These are phyloP conservation scores for Limnothrissa miodon DNA, from an alignment of 2,113 vertebrate genomes.

Conservation along the genomic window DNA sequence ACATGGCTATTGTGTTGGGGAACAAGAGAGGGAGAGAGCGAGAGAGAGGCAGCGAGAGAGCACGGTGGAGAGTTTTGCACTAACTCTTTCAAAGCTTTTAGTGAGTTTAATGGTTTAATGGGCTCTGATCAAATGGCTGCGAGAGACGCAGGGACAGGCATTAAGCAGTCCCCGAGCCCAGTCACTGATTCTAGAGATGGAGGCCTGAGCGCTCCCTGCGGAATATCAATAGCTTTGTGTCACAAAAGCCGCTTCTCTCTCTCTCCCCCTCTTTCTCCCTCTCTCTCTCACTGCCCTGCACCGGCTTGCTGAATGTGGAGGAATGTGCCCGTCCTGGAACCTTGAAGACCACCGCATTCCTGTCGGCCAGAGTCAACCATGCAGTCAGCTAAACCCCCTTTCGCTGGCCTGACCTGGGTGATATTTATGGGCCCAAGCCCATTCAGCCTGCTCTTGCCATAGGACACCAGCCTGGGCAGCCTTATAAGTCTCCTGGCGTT, in stretches of 20 bases:
- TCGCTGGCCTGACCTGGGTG: not conserved
- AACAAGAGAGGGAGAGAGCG: not conserved
- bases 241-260: conserved; percentile 50
- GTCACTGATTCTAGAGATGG: conserved; percentile 50
- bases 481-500: not conserved
- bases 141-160: conserved; percentile 48
- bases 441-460: not conserved
- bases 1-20: conserved; percentile 19
- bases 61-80: conserved; percentile 41
- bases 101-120: conserved; percentile 62
- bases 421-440: not conserved
- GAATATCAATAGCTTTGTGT: conserved; percentile 62
- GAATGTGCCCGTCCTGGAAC: conserved; percentile 32
- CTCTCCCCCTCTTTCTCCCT: conserved; percentile 30
- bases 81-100: conserved; percentile 56
- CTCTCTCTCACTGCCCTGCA: conserved; percentile 7
- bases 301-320: not conserved
- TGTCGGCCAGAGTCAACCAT: conserved; percentile 39
- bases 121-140: conserved; percentile 59
- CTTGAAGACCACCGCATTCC: conserved; percentile 41
- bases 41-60: conserved; percentile 2
- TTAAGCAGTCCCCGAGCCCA: conserved; percentile 41
- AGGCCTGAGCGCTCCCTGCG: conserved; percentile 43
- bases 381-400: conserved; percentile 25
- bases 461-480: not conserved